Evolutionary conservation across 2,113 vertebrate genomes (phyloP).

Genomic region (Dromaius novaehollandiae): DNA sequence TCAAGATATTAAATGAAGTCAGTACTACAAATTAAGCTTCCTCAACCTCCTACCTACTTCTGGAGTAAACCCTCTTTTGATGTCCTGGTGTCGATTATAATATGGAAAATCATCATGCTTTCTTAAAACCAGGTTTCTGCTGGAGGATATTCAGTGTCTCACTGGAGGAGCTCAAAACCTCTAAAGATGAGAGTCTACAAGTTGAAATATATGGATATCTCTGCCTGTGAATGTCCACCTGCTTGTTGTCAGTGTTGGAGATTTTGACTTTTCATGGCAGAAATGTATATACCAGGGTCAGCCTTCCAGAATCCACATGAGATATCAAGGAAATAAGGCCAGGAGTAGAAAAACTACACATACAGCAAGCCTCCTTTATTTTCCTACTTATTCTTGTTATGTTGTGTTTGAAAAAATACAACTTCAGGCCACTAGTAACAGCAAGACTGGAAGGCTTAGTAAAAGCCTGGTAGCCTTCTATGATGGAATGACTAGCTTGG

Average conservation of each 20-base stretch:
- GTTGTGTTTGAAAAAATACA: neutral
- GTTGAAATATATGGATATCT: neutral
- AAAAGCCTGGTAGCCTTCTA: neutral
- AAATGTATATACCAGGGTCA: neutral
- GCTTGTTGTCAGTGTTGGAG: fast-evolving
- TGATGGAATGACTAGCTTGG: too few relatives aligned
- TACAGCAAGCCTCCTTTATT: neutral
- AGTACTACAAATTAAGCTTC: neutral
- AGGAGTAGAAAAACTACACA: neutral
- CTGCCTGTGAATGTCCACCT: neutral
- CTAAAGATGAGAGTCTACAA: neutral
- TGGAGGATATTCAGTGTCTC: neutral
- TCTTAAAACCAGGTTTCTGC: neutral
- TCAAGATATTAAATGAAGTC: neutral
- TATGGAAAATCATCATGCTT: neutral
- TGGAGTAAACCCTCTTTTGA: neutral
- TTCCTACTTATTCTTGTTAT: neutral
- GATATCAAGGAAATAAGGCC: neutral
- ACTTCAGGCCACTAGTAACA: neutral
- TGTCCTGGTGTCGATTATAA: neutral
- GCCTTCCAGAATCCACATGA: neutral
- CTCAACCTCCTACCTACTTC: neutral
- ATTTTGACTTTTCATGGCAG: neutral
- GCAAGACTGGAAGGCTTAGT: neutral
- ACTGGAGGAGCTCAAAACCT: neutral